These are phyloP conservation scores for Eupithecia tripunctaria DNA, from an alignment of 2,888 invertebrate genomes.

Conservation along the genomic window DNA sequence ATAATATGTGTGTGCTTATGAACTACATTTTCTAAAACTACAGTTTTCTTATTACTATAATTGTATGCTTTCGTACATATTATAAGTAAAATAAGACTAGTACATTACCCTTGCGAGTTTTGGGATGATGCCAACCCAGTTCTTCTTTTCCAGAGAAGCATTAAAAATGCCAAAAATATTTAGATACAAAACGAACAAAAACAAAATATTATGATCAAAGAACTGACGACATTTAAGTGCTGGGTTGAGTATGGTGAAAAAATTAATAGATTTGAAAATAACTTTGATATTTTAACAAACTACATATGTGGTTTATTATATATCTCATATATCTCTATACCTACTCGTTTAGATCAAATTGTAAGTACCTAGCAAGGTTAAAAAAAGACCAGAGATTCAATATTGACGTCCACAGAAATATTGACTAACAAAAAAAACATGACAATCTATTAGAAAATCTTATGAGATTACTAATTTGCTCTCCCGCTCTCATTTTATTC, in stretches of 20 bases:
- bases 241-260: slow-evolving; percentile 19
- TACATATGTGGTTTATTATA: too few relatives aligned
- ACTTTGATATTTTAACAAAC: background rate
- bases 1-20: background rate
- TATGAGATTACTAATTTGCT: background rate
- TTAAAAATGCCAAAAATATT: slow-evolving; percentile 50
- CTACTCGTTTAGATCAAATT: too few relatives aligned
- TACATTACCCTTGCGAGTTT: slow-evolving; percentile 69
- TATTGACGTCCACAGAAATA: too few relatives aligned
- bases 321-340: too few relatives aligned
- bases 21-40: background rate
- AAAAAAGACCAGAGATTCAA: background rate
- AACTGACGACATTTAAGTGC: slow-evolving; percentile 26
- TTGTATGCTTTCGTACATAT: background rate
- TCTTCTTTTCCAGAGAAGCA: slow-evolving; percentile 67
- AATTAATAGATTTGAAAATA: background rate
- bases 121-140: slow-evolving; percentile 60
- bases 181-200: slow-evolving; percentile 30
- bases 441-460: background rate
- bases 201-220: slow-evolving; percentile 32
- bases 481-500: too few relatives aligned
- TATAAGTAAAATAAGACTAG: slow-evolving; percentile 4
- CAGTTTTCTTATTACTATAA: background rate
- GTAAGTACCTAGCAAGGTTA: too few relatives aligned
- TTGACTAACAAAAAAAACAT: too few relatives aligned